Evolutionary conservation across 2,888 invertebrate genomes (phyloP), one percentile per base, ranked within the genome.

Genomic region (Xylophagus ater): DNA sequence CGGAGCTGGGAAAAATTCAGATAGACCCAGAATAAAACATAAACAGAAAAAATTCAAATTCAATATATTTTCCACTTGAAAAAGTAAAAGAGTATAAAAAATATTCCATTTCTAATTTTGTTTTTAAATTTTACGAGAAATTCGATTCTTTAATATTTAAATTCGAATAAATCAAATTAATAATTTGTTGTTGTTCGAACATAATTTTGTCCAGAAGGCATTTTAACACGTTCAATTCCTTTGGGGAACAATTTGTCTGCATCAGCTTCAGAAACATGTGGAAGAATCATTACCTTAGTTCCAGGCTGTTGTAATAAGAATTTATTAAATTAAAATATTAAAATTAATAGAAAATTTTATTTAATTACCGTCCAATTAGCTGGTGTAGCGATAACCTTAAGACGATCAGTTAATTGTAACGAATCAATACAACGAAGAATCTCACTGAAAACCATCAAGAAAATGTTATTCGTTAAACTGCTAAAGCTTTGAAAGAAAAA

Each of bases 371-470:
- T 72, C 89, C 90, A 90, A 59, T 87, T 81, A 17, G 79, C 88
- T 14, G 89, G 89, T 4, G 89, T 90, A 7, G 87, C 89, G 41
- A 85, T 72, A 43, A 81, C 69, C 49, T 80, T 78, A 39, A 73
- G 65, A 41, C 67, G 70, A 47, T 78, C 77, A 2, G 80, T 81
- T 47, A 90, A 65, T 61, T 87, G 86, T 29, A 89, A 68, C 1
- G 87, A 86, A 58, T 89, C 88, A 45, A 89, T 73, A 17, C 81
- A 80, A 41, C 89, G 73, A 17, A 90, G 65, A 45, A 90, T 80
- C 69, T 90, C 89, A 66, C 87, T 88, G 34, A n/a, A 23, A 5
- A n/a, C n/a, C 24, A 23, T n/a, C 24, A 41, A 39, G 34, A 31
- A 10, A 17, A 36, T 29, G 12, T 8, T 35, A 3, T 34, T 23